Conservation (phyloP, 2,797 vertebrate genomes). For the Argya squamiceps region DNA sequence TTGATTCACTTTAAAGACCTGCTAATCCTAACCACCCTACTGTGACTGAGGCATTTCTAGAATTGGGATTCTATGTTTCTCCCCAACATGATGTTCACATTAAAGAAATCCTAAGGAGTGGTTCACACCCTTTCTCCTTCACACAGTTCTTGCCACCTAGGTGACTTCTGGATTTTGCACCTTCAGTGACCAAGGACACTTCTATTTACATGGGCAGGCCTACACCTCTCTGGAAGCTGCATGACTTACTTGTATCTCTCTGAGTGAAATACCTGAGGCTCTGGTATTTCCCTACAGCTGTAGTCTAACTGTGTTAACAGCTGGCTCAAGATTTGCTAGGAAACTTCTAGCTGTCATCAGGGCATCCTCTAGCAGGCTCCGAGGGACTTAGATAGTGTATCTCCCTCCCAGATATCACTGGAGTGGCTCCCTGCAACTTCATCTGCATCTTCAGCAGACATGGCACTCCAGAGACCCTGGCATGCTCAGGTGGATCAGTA, state of each 20-base stretch:
- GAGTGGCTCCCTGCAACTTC: not conserved
- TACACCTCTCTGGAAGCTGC: not conserved
- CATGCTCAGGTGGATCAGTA: not conserved
- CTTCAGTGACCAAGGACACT: not conserved
- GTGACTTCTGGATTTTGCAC: not conserved
- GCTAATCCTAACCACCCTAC: not conserved
- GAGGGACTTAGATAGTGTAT: not conserved
- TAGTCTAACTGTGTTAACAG: not conserved
- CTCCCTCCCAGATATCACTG: not conserved
- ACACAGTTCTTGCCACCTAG: not conserved
- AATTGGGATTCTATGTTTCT: not conserved
- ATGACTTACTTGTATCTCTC: not conserved
- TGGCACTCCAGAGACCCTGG: not conserved
- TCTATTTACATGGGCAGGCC: not conserved
- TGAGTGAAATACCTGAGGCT: not conserved
- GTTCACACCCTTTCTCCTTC: not conserved
- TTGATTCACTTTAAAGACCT: not conserved
- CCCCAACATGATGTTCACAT: not conserved
- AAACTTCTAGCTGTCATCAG: not conserved
- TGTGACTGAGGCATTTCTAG: not conserved
- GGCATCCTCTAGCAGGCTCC: not conserved
- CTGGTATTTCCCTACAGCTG: not conserved
- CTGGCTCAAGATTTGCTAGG: not conserved
- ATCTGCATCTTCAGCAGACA: not conserved
- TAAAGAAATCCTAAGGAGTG: not conserved